Base-by-base conservation (phyloP, 1,140 invertebrate genomes). In the Ceratina calcarata region DNA sequence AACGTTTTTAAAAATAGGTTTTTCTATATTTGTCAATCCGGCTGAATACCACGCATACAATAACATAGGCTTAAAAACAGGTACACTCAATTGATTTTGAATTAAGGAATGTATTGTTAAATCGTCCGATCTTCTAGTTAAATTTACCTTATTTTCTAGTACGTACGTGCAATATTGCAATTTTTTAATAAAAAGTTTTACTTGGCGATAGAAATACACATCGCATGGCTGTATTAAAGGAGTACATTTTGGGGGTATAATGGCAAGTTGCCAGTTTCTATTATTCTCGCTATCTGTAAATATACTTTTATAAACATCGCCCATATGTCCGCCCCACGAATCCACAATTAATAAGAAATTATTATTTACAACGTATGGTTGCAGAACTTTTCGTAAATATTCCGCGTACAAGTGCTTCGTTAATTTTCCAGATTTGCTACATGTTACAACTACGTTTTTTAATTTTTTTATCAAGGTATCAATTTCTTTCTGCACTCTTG, bases 161-260 rank as follows among this genome's bases (percentile, higher is more conserved):
- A 20, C 0, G 27, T 32, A 32, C 27, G 4, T 37, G 60, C 53
- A 55, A 70, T 86, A 73, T 53, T 84, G 76, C 4, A 86, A 0
- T 10, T 53, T 61, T 60, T 84, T 79, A 45, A 85, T 78, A 2
- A 87, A 83, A 65, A 68, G 83, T 82, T 87, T 88, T 10, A 87
- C 67, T 62, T 88, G 84, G 2, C 80, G n/a, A 53, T 86, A 86
- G 73, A 88, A 87, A 67, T 83, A 88, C 1, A 86, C 82, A 70
- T 88, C 78, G 49, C 81, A 87, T 6, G 81, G 78, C 64, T 88
- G 87, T 20, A 18, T 55, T 2, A 84, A 27, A 0, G 82, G 82
- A 4, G 83, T 86, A 51, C 82, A 86, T 16, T 85, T 80, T 16
- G 81, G 77, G 1, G 87, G 69, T 53, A 88, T 83, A 49, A 85